phyloP scores from a whole-genome alignment of 2,888 invertebrate genomes.

The Cyaniris semiargus region DNA sequence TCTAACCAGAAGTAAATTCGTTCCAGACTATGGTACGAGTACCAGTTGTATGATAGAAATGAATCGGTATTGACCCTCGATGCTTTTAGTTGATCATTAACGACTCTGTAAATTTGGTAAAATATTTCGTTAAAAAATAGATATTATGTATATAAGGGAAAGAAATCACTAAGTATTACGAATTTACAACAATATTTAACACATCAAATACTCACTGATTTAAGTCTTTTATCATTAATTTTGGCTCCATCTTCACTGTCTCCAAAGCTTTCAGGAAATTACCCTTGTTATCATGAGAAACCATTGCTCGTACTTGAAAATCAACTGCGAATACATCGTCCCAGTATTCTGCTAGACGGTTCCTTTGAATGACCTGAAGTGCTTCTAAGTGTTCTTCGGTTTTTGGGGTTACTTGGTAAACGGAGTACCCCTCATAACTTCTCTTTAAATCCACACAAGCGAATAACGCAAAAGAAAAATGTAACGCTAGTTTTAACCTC shows the following conservation, averaged over 20 bases:
- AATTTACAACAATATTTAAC: too few relatives aligned
- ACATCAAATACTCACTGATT: constrained; percentile 54
- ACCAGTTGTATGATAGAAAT: constrained; percentile 72
- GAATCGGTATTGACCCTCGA: constrained; percentile 29
- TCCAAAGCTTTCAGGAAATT: constrained; percentile 48
- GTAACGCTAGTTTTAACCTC: constrained; percentile 37
- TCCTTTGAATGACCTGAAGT: constrained; percentile 65
- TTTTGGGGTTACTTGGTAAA: constrained; percentile 78
- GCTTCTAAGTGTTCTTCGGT: constrained; percentile 68
- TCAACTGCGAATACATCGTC: constrained; percentile 55
- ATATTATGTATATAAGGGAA: too few relatives aligned
- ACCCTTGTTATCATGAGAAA: constrained; percentile 50
- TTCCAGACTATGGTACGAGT: constrained; percentile 80
- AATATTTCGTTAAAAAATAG: too few relatives aligned
- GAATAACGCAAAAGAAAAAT: constrained; percentile 43
- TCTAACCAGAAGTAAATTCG: constrained; percentile 82
- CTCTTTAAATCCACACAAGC: constrained; percentile 43
- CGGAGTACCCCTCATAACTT: constrained; percentile 79
- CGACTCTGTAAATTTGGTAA: constrained; percentile 58
- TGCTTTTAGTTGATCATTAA: constrained; percentile 69
- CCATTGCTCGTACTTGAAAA: constrained; percentile 60
- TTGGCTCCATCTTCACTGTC: constrained; percentile 46
- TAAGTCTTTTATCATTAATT: constrained; percentile 55
- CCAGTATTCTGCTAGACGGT: constrained; percentile 63
- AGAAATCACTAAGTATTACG: too few relatives aligned